Percentiles rank a stretch among this genome's conserved stretches.
Conservation (phyloP, 1,140 invertebrate species). For the Aradophagus sp. region DNA sequence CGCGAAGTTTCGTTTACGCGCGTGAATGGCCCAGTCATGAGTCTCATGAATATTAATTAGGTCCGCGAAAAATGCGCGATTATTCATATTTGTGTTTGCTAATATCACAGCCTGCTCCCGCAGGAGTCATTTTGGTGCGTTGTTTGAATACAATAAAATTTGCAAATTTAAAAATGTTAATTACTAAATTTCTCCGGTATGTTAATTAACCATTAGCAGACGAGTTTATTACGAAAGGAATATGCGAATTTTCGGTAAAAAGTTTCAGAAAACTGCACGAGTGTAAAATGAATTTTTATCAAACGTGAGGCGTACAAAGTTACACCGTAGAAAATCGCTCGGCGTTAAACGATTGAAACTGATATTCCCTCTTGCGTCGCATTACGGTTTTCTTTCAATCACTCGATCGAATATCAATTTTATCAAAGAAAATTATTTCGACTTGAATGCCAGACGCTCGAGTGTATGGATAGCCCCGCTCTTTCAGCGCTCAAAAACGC, state of each 20-base stretch:
- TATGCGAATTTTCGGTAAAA: slow-evolving; percentile 4
- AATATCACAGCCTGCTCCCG: slow-evolving; percentile 2
- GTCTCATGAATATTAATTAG: slow-evolving; percentile 34
- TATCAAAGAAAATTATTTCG: slow-evolving; percentile 1
- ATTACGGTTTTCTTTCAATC: neutral
- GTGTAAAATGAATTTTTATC: slow-evolving; percentile 4
- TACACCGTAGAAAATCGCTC: too few species aligned
- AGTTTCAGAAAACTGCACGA: neutral
- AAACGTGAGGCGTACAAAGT: too few species aligned
- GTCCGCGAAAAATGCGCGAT: slow-evolving; percentile 17
- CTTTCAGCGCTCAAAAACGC: slow-evolving; percentile 13
- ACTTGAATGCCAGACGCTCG: neutral
- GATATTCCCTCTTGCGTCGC: too few species aligned
- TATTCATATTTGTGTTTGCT: slow-evolving; percentile 30
- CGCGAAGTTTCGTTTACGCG: slow-evolving; percentile 8
- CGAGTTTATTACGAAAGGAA: slow-evolving; percentile 4
- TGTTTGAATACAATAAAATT: slow-evolving; percentile 33
- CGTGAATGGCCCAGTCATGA: neutral
- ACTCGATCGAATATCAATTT: neutral
- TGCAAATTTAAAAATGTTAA: too few species aligned
- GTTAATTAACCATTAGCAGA: slow-evolving; percentile 8
- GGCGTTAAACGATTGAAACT: too few species aligned
- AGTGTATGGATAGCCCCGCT: neutral
- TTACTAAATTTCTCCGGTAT: too few species aligned
- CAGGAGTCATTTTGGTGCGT: slow-evolving; percentile 4